phyloP scores from a whole-genome alignment of 2,113 vertebrate genomes.

The Ceyx margarethae region DNA sequence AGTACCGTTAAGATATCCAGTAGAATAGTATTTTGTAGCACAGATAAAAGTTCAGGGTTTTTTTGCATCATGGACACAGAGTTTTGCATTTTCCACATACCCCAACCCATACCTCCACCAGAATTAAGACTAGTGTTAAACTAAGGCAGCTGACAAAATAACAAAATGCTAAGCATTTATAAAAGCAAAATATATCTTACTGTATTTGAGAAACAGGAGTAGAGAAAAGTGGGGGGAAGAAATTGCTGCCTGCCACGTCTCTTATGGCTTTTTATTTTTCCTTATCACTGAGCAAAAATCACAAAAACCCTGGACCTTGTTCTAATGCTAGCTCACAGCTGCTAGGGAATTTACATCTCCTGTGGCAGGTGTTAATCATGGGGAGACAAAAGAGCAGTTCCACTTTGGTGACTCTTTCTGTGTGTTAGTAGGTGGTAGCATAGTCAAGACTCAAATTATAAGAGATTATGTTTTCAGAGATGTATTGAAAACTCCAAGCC shows the following conservation, averaged over 20 bases:
- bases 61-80: background rate
- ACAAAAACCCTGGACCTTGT: background rate
- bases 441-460: slow-evolving; percentile 22
- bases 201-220: background rate
- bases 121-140: background rate
- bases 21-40: background rate
- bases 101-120: background rate
- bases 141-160: background rate
- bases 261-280: background rate
- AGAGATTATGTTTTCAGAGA: slow-evolving; percentile 40
- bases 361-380: slow-evolving; percentile 34
- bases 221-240: background rate
- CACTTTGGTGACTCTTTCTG: background rate
- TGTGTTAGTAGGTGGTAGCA: slow-evolving; percentile 26
- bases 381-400: slow-evolving; percentile 34
- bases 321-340: background rate
- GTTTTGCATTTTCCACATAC: background rate
- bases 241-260: background rate
- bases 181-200: background rate
- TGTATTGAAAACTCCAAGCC: slow-evolving; percentile 11
- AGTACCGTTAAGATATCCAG: background rate
- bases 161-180: background rate
- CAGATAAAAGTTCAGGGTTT: background rate
- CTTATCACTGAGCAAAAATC: background rate
- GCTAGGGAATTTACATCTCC: slow-evolving; percentile 9